phyloP scores from a whole-genome alignment of 2,113 vertebrate species.

The Cyprinodon tularosa region DNA sequence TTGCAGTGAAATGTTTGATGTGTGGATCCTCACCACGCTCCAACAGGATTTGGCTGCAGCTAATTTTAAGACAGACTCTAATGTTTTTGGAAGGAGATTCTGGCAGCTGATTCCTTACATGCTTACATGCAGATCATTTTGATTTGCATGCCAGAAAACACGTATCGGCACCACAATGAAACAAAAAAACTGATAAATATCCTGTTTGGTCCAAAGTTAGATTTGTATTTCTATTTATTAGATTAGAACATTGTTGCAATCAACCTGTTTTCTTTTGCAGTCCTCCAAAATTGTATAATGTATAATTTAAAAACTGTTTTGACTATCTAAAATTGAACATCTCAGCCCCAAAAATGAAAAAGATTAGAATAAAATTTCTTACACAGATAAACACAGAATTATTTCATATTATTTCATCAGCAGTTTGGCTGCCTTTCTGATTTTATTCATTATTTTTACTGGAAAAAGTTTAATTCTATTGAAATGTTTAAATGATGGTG shows the following conservation, averaged over 20 bases:
- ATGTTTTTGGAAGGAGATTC: slow-evolving; percentile 1
- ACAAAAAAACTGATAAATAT: background rate
- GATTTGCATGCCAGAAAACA: background rate
- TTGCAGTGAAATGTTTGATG: slow-evolving; percentile 9
- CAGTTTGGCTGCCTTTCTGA: no score
- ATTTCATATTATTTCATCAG: no score
- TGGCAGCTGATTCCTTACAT: background rate
- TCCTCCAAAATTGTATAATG: background rate
- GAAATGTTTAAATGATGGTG: no score
- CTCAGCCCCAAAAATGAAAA: background rate
- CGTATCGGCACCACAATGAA: background rate
- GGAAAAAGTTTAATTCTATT: background rate
- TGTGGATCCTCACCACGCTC: background rate
- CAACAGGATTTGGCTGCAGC: slow-evolving; percentile 11
- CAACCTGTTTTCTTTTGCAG: background rate
- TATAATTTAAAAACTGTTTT: background rate
- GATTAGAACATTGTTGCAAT: background rate
- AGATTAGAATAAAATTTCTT: background rate
- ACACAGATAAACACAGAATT: background rate
- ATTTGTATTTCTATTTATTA: background rate
- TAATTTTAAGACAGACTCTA: slow-evolving; percentile 4
- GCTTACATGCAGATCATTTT: background rate
- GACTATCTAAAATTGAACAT: background rate
- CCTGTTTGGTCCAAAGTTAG: background rate
- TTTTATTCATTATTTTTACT: background rate